phyloP scores from a whole-genome alignment of 2,888 invertebrate genomes.

The Brachycybe producta region DNA sequence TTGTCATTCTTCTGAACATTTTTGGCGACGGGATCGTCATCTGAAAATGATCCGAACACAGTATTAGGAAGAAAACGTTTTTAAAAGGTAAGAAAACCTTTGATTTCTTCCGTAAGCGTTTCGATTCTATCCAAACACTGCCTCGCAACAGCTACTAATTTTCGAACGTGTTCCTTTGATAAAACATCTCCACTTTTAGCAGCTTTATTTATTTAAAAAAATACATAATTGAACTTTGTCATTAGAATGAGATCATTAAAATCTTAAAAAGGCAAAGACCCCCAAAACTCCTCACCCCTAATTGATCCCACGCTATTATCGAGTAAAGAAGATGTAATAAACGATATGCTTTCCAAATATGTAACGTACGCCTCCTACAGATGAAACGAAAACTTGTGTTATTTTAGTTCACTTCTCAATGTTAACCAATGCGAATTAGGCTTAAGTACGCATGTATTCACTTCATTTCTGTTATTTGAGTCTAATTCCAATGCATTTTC shows the following conservation, averaged over 20 bases:
- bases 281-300: too few relatives aligned
- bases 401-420: not conserved
- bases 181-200: too few relatives aligned
- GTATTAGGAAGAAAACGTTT: too few relatives aligned
- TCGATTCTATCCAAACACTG: slow-evolving; percentile 17
- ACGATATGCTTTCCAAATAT: slow-evolving; percentile 17
- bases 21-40: too few relatives aligned
- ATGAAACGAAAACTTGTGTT: not conserved
- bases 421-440: not conserved
- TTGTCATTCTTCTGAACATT: too few relatives aligned
- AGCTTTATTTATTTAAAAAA: too few relatives aligned
- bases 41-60: too few relatives aligned
- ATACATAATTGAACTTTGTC: too few relatives aligned
- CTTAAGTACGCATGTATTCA: not conserved
- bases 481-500: slow-evolving; percentile 17
- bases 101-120: slow-evolving; percentile 3
- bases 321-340: slow-evolving; percentile 4
- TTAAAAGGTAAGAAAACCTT: too few relatives aligned
- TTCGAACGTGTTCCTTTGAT: slow-evolving; percentile 6
- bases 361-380: slow-evolving; percentile 15
- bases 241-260: too few relatives aligned
- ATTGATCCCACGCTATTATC: not conserved
- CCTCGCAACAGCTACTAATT: slow-evolving; percentile 14
- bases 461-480: slow-evolving; percentile 10
- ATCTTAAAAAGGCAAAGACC: too few relatives aligned